Evolutionary conservation across 2,888 invertebrate species (phyloP).

Genomic region (Cylindroiulus punctatus): DNA sequence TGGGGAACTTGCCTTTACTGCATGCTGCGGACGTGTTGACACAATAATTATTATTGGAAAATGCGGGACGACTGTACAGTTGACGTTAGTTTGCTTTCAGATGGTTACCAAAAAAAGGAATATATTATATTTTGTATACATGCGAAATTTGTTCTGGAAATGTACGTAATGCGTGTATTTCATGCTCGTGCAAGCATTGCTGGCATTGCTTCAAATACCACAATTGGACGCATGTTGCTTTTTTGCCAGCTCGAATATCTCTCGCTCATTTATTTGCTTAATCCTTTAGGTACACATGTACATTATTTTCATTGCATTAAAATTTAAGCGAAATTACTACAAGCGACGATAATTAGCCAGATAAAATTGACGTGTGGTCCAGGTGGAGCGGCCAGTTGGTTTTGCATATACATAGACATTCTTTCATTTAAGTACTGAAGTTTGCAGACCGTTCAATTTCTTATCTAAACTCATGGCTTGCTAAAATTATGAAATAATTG

Average conservation of each 20-base stretch:
- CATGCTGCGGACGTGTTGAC: neutral
- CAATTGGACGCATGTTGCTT: neutral
- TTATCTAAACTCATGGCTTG: no score
- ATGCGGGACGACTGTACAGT: neutral
- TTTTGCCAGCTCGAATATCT: neutral
- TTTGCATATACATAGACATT: neutral
- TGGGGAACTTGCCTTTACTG: neutral
- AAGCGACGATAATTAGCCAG: neutral
- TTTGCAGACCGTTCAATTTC: no score
- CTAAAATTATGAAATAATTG: no score
- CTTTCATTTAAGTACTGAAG: no score
- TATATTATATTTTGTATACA: neutral
- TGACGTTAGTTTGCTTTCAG: neutral
- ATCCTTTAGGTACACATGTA: neutral
- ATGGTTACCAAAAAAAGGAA: neutral
- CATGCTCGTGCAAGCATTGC: neutral
- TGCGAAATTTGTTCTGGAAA: neutral
- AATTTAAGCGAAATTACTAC: constrained; percentile 13
- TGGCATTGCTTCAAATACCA: neutral
- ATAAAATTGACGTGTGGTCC: neutral
- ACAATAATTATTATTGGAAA: neutral
- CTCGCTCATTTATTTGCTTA: constrained; percentile 6
- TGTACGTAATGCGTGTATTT: neutral
- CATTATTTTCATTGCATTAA: constrained; percentile 34
- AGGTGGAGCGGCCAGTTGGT: neutral